These are phyloP conservation scores for Gulo gulo DNA, from an alignment of 2,113 vertebrate genomes.

Conservation along the genomic window DNA sequence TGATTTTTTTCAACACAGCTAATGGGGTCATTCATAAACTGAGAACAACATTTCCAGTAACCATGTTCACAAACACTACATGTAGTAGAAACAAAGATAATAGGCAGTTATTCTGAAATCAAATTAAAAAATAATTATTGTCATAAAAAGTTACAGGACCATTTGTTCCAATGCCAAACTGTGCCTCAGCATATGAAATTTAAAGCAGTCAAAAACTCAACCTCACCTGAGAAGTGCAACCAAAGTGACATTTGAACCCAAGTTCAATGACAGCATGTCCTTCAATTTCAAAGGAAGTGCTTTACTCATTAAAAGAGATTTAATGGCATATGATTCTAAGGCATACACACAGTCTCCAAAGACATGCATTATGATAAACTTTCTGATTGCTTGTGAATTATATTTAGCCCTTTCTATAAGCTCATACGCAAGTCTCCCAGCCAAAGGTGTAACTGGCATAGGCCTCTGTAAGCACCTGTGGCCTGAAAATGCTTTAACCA, in stretches of 20 bases:
- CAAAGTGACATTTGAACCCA: constrained; percentile 76
- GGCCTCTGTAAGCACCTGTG: constrained; percentile 68
- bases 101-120: constrained; percentile 24
- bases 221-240: constrained; percentile 52
- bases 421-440: background rate
- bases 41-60: constrained; percentile 4
- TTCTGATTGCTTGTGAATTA: background rate
- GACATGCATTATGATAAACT: background rate
- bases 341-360: background rate
- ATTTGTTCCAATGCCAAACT: constrained; percentile 39
- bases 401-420: background rate
- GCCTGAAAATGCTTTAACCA: background rate
- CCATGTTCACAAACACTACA: constrained; percentile 12
- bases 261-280: constrained; percentile 85
- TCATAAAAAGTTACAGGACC: constrained; percentile 49
- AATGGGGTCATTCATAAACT: background rate
- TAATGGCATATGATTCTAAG: background rate
- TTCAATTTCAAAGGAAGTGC: constrained; percentile 76
- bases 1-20: background rate
- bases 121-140: constrained; percentile 59
- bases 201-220: constrained; percentile 20
- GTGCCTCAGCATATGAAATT: background rate
- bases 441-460: background rate
- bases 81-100: constrained; percentile 17
- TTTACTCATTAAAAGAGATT: background rate